Base-by-base conservation (phyloP, 2,113 vertebrate species). In the Sinocyclocheilus anophthalmus region DNA sequence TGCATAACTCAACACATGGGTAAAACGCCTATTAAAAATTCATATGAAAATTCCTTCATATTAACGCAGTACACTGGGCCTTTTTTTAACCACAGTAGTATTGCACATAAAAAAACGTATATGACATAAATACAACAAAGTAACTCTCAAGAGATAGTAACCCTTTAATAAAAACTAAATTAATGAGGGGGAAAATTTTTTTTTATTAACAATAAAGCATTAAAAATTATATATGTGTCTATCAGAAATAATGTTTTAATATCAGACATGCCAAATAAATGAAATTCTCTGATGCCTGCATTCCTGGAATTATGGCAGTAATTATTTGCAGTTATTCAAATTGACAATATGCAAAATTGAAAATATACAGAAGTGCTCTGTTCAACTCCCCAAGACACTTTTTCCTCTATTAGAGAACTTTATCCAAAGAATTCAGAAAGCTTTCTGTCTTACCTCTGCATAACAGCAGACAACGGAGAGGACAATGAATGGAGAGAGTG, bases 371-470 rank as follows among this genome's bases (percentile, higher is more conserved):
- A 72, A 72, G 69, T n/a, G 10, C 5, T 42, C 37, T 20, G 1
- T 73, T 73, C 4, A 42, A 12, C 69, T 73, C 37, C 3, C 11
- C 20, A 11, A 42, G 37, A n/a, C 20, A 42, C 4, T 5, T 73
- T 72, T 12, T n/a, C 37, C 11, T 42, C 20, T 70, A 4, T 69
- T 72, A 72, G 33, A 12, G 18, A 39, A 8, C 37, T 37, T 22
- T 72, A 20, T 42, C 70, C 1, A 73, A 42, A 42, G 0, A 30
- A 53, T 26, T 50, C 39, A 16, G n/a, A 81, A 75, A 14, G 11
- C n/a, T 67, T 24, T 9, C 18, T 37, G 63, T 22, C 87, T 85
- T 81, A 90, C 86, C 89, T 90, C 85, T 16, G 83, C 77, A 1
- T 81, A 83, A 82, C 77, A 86, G 53, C 78, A 79, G 37, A 83